Percentiles rank a stretch among this genome's conserved stretches.
These are phyloP conservation scores for Dryadula phaetusa DNA, from an alignment of 2,888 invertebrate genomes.

Conservation along the genomic window DNA sequence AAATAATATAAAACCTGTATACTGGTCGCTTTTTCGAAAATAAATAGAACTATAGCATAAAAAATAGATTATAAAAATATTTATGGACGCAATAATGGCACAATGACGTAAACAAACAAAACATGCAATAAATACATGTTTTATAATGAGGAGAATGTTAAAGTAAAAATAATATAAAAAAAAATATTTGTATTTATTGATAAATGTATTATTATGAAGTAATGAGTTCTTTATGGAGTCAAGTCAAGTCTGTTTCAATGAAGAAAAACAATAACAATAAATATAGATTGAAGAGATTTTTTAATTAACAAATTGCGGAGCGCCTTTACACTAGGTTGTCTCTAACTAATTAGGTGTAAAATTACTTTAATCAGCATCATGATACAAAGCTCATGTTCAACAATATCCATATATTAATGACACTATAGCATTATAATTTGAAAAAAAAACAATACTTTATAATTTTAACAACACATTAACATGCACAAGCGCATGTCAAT, in stretches of 20 bases:
- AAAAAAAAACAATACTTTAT: not conserved
- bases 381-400: not conserved
- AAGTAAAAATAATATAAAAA: too few species aligned
- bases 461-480: not conserved
- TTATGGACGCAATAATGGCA: not conserved
- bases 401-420: constrained; percentile 11
- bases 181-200: too few species aligned
- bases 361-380: not conserved
- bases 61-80: not conserved
- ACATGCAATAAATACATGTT: not conserved
- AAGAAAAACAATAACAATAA: too few species aligned
- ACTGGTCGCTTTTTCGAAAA: not conserved
- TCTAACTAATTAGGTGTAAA: too few species aligned
- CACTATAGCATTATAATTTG: not conserved
- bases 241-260: too few species aligned
- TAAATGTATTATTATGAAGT: too few species aligned
- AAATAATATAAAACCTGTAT: not conserved
- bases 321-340: too few species aligned
- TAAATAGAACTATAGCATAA: not conserved
- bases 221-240: too few species aligned
- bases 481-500: constrained; percentile 10
- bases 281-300: too few species aligned
- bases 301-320: too few species aligned
- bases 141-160: too few species aligned
- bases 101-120: not conserved